A percentile compares a stretch with the other conserved stretches of the same genome.
These are phyloP conservation scores for Upupa epops DNA, from an alignment of 2,113 vertebrate genomes.

Conservation along the genomic window DNA sequence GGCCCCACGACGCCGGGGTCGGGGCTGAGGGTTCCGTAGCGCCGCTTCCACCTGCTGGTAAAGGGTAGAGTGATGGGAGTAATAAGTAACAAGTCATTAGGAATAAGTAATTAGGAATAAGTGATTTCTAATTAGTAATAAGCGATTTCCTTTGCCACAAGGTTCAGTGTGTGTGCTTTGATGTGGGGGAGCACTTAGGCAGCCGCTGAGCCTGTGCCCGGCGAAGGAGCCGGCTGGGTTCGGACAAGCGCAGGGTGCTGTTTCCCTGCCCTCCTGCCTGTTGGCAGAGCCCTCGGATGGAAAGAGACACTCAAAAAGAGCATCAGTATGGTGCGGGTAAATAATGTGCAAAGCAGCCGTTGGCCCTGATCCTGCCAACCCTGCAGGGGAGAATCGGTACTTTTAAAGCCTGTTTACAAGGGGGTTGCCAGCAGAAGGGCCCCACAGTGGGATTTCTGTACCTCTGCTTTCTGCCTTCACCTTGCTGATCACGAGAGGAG, in stretches of 20 bases:
- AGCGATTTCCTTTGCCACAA: accelerated
- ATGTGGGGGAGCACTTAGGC: not conserved
- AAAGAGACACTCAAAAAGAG: not conserved
- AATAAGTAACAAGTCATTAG: too few species aligned
- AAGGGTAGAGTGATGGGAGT: too few species aligned
- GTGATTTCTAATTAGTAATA: too few species aligned
- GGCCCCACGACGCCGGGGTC: too few species aligned
- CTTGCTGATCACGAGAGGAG: not conserved
- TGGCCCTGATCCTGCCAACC: not conserved
- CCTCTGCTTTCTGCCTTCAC: not conserved
- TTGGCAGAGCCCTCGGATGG: not conserved
- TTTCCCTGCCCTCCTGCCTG: not conserved
- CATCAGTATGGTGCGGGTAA: not conserved
- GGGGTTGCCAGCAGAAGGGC: not conserved
- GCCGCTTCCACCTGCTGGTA: too few species aligned
- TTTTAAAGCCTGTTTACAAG: not conserved
- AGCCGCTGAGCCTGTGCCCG: not conserved
- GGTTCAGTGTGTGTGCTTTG: not conserved
- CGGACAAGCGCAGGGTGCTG: not conserved
- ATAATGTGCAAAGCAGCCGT: not conserved
- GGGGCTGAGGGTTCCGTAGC: too few species aligned
- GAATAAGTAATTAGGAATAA: too few species aligned
- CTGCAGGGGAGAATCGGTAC: not conserved
- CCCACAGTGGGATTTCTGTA: not conserved
- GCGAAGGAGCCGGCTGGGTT: not conserved